Percentiles rank a stretch among this genome's conserved stretches.
phyloP scores from a whole-genome alignment of 35 echinoderm and acorn worm genomes.

The Apostichopus californicus region DNA sequence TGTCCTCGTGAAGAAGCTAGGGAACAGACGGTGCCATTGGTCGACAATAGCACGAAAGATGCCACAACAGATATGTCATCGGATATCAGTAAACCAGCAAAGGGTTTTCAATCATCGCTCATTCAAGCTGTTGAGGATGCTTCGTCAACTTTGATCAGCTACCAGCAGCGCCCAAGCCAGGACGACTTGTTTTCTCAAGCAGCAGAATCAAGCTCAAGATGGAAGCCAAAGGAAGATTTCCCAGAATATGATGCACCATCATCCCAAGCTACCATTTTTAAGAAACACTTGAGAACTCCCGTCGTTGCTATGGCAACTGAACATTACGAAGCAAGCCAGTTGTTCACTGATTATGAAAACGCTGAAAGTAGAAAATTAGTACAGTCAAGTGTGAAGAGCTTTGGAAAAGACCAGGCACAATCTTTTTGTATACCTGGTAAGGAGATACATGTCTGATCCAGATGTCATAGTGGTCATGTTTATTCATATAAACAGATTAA shows the following conservation, averaged over 20 bases:
- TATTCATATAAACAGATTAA: no score
- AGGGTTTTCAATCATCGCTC: not conserved
- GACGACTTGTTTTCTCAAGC: not conserved
- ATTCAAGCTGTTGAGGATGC: not conserved
- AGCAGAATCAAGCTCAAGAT: not conserved
- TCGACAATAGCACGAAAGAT: not conserved
- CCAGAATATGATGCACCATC: not conserved
- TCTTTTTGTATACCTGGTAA: constrained; percentile 4
- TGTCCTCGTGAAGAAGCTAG: not conserved
- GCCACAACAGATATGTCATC: not conserved
- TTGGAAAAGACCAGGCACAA: not conserved
- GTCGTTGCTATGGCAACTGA: constrained; percentile 24
- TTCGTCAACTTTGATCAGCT: not conserved
- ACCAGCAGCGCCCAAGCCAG: not conserved
- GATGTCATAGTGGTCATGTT: no score
- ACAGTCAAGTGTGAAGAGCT: not conserved
- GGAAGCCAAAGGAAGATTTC: not conserved
- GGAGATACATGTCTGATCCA: not conserved
- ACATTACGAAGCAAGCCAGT: not conserved
- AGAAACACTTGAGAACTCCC: not conserved
- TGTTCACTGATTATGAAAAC: not conserved
- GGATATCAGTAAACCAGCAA: not conserved
- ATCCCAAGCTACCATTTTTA: not conserved
- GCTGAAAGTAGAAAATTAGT: not conserved
- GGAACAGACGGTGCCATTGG: not conserved